phyloP scores from a whole-genome alignment of 2,888 invertebrate species.

The Scaptomyza caliginosa region DNA sequence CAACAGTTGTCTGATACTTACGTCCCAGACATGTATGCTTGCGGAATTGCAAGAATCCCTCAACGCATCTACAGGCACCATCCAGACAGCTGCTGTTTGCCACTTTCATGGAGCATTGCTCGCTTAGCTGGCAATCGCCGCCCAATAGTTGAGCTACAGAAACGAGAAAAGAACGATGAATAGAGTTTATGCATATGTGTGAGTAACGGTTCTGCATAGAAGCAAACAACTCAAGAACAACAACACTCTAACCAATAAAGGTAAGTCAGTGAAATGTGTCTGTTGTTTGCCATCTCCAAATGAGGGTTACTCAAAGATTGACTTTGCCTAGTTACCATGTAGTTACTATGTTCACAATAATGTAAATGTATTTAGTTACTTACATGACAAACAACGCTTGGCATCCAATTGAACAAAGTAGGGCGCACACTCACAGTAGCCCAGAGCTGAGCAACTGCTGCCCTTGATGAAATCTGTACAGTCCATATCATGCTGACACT shows the following conservation, averaged over 20 bases:
- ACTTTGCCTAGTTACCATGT: constrained; percentile 49
- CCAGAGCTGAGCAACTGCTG: constrained; percentile 84
- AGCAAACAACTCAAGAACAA: constrained; percentile 32
- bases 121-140: constrained; percentile 91
- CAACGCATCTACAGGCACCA: constrained; percentile 92
- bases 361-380: constrained; percentile 83
- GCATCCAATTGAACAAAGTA: constrained; percentile 92
- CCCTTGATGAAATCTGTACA: constrained; percentile 84
- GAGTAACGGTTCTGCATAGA: constrained; percentile 47
- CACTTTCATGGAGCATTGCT: constrained; percentile 94
- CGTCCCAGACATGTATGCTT: constrained; percentile 95
- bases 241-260: constrained; percentile 18
- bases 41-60: constrained; percentile 93
- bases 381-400: constrained; percentile 93
- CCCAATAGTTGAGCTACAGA: constrained; percentile 84
- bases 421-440: constrained; percentile 92
- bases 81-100: constrained; percentile 94
- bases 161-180: neutral
- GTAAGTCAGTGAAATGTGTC: constrained; percentile 7
- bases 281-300: constrained; percentile 10
- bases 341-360: no score
- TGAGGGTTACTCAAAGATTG: constrained; percentile 67
- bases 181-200: constrained; percentile 11
- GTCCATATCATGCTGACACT: constrained; percentile 85
- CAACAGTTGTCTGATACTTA: constrained; percentile 86